A percentile compares a stretch with the other conserved stretches of the same genome.
Conservation (phyloP, 2,888 invertebrate species). For the Caenorhabditis macrosperma region DNA sequence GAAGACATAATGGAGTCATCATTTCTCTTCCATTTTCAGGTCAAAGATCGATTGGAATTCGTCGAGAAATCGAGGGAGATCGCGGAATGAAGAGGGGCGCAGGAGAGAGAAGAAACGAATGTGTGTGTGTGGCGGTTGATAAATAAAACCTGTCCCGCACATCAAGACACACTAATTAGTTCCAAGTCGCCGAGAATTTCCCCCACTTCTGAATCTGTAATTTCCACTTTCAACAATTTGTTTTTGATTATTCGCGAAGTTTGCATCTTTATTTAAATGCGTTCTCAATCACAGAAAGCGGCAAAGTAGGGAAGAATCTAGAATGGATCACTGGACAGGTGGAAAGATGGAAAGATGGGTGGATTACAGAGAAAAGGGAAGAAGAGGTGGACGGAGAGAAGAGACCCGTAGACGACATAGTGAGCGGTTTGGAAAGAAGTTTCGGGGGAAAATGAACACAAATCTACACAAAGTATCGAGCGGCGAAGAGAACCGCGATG, state of each 20-base stretch:
- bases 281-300: conserved; percentile 38
- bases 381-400: conserved; percentile 30
- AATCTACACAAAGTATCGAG: conserved; percentile 61
- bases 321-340: conserved; percentile 42
- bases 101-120: conserved; percentile 24
- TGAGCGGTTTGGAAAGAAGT: conserved; percentile 50
- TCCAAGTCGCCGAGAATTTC: conserved; percentile 5
- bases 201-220: conserved; percentile 4
- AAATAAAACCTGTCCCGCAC: conserved; percentile 43
- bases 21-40: conserved; percentile 45
- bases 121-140: conserved; percentile 25
- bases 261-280: conserved; percentile 34
- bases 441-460: conserved; percentile 18
- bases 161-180: conserved; percentile 52
- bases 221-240: background rate
- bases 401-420: conserved; percentile 39
- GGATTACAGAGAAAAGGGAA: conserved; percentile 27
- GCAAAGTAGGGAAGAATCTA: conserved; percentile 34
- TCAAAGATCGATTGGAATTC: conserved; percentile 23
- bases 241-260: background rate
- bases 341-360: conserved; percentile 9
- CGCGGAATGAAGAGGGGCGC: conserved; percentile 24
- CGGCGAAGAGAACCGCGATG: conserved; percentile 63
- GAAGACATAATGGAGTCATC: conserved; percentile 31
- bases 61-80: conserved; percentile 6